These are phyloP conservation scores for Lasioglossum villosulum DNA, from an alignment of 2,888 invertebrate species.

Conservation along the genomic window DNA sequence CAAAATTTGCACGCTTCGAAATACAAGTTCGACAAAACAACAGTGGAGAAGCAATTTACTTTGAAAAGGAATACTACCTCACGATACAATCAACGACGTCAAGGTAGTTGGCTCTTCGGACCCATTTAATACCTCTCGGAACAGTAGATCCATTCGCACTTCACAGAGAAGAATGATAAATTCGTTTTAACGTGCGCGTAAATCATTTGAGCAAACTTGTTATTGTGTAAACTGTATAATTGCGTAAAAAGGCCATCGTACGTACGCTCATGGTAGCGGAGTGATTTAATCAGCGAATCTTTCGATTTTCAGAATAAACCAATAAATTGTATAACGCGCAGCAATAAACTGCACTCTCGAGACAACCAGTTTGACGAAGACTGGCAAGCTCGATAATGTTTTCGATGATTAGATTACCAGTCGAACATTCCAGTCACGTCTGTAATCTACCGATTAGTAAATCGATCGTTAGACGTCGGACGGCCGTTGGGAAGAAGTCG, in stretches of 20 bases:
- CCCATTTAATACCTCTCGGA: slow-evolving; percentile 8
- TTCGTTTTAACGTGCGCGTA: not conserved
- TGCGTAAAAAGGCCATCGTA: not conserved
- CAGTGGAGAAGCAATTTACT: not conserved
- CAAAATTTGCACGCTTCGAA: not conserved
- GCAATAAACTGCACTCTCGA: not conserved
- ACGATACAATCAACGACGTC: not conserved
- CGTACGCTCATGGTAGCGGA: too few species aligned
- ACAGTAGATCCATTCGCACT: not conserved
- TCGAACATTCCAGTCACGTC: slow-evolving; percentile 4
- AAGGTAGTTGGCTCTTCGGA: not conserved
- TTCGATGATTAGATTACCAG: slow-evolving; percentile 42
- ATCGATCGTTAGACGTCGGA: not conserved
- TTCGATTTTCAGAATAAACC: not conserved
- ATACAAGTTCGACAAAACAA: not conserved
- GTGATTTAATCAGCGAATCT: not conserved
- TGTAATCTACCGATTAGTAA: not conserved
- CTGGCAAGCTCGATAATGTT: not conserved
- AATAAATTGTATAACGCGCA: not conserved
- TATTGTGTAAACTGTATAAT: not conserved
- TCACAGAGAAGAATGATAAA: not conserved
- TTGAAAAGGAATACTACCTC: not conserved
- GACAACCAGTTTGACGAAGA: not conserved
- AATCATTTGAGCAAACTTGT: slow-evolving; percentile 5
- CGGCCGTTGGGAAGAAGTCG: not conserved